A percentile compares a stretch with the other conserved stretches of the same genome.
phyloP scores from a whole-genome alignment of 2,113 vertebrate species.

The Tupaia tana region DNA sequence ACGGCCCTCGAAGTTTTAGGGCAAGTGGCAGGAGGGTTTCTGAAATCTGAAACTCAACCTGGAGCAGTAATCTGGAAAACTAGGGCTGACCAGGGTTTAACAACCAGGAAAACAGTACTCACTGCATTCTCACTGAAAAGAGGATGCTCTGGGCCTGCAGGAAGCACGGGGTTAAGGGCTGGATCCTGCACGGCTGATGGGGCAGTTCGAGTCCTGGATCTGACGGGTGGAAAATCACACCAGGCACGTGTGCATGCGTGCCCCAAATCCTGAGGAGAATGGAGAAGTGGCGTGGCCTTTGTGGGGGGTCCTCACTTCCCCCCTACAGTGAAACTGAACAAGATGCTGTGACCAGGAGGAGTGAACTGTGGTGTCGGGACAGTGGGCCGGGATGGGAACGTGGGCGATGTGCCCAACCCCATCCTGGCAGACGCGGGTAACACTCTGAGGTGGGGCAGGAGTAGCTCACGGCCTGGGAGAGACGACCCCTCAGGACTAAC shows the following conservation, averaged over 20 bases:
- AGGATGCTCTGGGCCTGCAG: neutral
- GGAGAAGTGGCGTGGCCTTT: too few species aligned
- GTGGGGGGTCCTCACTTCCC: too few species aligned
- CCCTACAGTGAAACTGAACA: too few species aligned
- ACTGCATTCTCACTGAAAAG: neutral
- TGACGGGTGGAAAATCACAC: too few species aligned
- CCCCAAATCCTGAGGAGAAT: too few species aligned
- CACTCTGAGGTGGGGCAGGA: neutral
- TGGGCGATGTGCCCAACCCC: neutral
- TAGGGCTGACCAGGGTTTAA: neutral
- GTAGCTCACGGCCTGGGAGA: neutral
- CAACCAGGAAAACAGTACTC: neutral
- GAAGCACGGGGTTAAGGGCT: too few species aligned
- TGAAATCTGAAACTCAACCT: neutral
- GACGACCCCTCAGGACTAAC: slow-evolving; percentile 14
- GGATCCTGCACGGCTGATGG: too few species aligned
- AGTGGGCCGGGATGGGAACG: neutral
- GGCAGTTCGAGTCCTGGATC: too few species aligned
- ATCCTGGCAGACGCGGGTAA: neutral
- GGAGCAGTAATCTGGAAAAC: neutral
- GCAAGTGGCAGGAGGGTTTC: neutral
- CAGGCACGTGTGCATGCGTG: too few species aligned
- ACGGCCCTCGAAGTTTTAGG: neutral
- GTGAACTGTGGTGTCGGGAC: neutral
- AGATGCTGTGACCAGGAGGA: neutral